Evolutionary conservation across 2,113 vertebrate genomes (phyloP).

Genomic region (Oncorhynchus tshawytscha): DNA sequence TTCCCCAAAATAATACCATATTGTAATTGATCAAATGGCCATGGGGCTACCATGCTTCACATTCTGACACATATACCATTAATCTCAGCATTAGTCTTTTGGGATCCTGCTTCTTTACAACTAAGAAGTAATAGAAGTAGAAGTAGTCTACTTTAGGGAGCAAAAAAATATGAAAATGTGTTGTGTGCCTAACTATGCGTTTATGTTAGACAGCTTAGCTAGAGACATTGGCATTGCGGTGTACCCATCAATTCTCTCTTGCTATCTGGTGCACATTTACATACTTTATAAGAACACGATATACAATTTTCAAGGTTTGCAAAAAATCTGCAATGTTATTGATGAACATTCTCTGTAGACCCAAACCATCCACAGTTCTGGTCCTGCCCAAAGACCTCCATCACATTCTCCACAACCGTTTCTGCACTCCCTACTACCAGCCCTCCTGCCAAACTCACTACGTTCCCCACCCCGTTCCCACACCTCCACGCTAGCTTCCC

Average conservation of each 20-base stretch:
- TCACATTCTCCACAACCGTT: slow-evolving; percentile 30
- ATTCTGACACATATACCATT: neutral
- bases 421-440: slow-evolving; percentile 45
- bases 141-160: neutral
- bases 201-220: neutral
- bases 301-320: neutral
- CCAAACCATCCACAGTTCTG: slow-evolving; percentile 26
- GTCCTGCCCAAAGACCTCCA: slow-evolving; percentile 49
- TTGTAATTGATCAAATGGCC: neutral
- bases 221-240: neutral
- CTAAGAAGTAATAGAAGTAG: neutral
- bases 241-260: too few species aligned
- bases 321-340: neutral
- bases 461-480: slow-evolving; percentile 53
- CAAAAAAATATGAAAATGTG: neutral
- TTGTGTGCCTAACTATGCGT: neutral
- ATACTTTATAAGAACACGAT: too few species aligned
- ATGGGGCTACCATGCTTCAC: neutral
- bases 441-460: slow-evolving; percentile 30
- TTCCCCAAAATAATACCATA: neutral
- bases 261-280: too few species aligned
- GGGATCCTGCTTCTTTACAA: neutral
- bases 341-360: neutral
- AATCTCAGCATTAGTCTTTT: too few species aligned
- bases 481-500: slow-evolving; percentile 58